phyloP scores from a whole-genome alignment of 2,113 vertebrate genomes.

The Sylvicapra grimmia region DNA sequence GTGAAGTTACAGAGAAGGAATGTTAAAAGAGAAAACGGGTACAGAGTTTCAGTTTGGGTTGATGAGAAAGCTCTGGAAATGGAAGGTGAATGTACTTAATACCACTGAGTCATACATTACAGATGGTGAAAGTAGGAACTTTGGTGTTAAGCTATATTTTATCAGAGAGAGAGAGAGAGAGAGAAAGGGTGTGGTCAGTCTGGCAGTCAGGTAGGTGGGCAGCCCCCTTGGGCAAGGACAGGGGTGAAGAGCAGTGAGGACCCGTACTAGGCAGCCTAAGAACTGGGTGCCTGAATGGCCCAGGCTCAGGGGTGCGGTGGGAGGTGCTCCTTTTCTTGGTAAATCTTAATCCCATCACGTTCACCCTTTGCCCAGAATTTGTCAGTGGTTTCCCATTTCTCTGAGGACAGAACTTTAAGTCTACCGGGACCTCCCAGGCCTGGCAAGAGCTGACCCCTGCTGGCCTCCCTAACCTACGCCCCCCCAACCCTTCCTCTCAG shows the following conservation, averaged over 20 bases:
- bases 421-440: background rate
- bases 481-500: too few relatives aligned
- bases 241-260: background rate
- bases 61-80: background rate
- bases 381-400: background rate
- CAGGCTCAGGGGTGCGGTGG: background rate
- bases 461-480: too few relatives aligned
- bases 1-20: background rate
- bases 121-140: background rate
- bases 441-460: background rate
- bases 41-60: background rate
- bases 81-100: background rate
- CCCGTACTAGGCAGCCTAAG: accelerated
- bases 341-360: background rate
- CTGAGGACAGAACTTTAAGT: background rate
- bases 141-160: background rate
- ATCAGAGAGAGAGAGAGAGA: background rate
- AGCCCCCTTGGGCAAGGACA: accelerated
- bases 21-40: background rate
- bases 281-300: background rate
- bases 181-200: background rate
- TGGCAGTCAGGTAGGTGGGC: background rate
- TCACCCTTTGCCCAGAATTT: background rate
- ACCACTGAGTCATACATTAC: background rate
- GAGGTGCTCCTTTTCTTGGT: background rate